Evolutionary conservation across 1,140 invertebrate species (phyloP).

Genomic region (Periplaneta americana): DNA sequence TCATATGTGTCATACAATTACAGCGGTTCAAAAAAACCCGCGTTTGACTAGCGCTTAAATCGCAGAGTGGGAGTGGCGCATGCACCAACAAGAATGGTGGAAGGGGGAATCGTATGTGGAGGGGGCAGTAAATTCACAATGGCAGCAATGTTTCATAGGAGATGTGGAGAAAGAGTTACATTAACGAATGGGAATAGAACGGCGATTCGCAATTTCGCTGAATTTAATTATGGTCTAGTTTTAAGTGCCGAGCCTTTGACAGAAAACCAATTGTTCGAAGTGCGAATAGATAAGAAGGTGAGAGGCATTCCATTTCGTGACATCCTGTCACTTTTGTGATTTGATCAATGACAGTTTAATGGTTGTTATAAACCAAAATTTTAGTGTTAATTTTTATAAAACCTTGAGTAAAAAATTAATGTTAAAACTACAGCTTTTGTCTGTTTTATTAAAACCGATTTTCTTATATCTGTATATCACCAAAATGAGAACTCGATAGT

Average conservation of each 20-base stretch:
- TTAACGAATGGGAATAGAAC: constrained; percentile 76
- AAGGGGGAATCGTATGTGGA: not conserved
- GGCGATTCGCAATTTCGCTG: constrained; percentile 67
- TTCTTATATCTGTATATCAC: too few species aligned
- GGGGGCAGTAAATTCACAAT: constrained; percentile 4
- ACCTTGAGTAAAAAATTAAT: too few species aligned
- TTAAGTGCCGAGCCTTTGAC: constrained; percentile 73
- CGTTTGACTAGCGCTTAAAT: too few species aligned
- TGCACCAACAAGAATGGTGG: not conserved
- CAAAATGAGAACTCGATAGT: too few species aligned
- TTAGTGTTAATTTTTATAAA: too few species aligned
- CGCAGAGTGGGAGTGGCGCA: not conserved
- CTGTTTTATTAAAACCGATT: too few species aligned
- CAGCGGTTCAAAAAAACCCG: too few species aligned
- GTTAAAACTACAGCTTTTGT: too few species aligned
- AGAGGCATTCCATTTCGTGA: not conserved
- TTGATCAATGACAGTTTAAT: not conserved
- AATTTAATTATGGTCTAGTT: constrained; percentile 82
- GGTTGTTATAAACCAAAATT: not conserved
- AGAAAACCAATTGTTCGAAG: constrained; percentile 83
- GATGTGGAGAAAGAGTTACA: constrained; percentile 72
- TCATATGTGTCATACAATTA: too few species aligned
- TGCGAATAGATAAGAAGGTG: constrained; percentile 84
- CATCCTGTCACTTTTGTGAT: not conserved
- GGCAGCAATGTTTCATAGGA: constrained; percentile 61